These are phyloP conservation scores for Macrotrachela quadricornifera DNA, from an alignment of 1,140 invertebrate species.

Conservation along the genomic window DNA sequence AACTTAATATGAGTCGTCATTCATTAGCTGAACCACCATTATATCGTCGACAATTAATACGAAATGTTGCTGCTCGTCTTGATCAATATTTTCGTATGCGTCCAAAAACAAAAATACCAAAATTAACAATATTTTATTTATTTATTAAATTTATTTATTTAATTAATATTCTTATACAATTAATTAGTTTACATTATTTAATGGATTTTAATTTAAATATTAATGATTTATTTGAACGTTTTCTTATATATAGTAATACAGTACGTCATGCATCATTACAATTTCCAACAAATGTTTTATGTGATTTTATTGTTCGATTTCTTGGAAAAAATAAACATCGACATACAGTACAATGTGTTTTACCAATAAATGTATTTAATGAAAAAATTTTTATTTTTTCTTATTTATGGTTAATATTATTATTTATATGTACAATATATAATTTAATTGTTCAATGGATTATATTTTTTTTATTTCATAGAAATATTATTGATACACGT, in stretches of 20 bases:
- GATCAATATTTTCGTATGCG: too few species aligned
- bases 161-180: conserved; percentile 15
- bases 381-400: conserved; percentile 12
- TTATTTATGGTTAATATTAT: conserved; percentile 3
- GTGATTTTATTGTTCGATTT: conserved; percentile 13
- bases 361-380: conserved; percentile 15
- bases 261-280: conserved; percentile 9
- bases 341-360: conserved; percentile 16
- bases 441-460: too few species aligned
- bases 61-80: too few species aligned
- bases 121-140: conserved; percentile 18
- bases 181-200: conserved; percentile 18
- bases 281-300: conserved; percentile 14
- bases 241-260: conserved; percentile 10
- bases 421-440: too few species aligned
- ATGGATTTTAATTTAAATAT: conserved; percentile 14
- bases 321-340: conserved; percentile 15
- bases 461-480: too few species aligned
- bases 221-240: conserved; percentile 12
- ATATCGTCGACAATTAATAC: too few species aligned
- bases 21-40: too few species aligned
- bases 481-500: too few species aligned
- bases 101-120: too few species aligned
- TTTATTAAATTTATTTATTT: conserved; percentile 19
- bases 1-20: too few species aligned